Conservation (phyloP, 2,888 invertebrate species). For the Dermolepida albohirtum region DNA sequence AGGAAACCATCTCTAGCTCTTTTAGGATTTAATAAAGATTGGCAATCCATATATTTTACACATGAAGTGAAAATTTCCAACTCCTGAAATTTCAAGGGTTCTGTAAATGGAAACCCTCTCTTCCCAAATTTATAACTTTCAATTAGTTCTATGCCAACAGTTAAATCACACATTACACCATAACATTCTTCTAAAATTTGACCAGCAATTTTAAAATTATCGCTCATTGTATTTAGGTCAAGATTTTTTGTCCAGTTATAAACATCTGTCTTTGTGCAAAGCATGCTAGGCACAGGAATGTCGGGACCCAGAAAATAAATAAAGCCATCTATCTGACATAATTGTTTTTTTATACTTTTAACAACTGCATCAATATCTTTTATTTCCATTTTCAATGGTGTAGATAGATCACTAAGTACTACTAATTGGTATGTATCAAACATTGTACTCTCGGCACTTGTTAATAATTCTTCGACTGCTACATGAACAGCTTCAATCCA, state of each 20-base stretch:
- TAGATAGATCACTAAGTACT: constrained; percentile 34
- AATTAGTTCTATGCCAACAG: constrained; percentile 32
- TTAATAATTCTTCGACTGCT: constrained; percentile 23
- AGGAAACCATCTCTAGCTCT: constrained; percentile 16
- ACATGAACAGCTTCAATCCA: constrained; percentile 31
- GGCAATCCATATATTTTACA: constrained; percentile 21
- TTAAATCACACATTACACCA: constrained; percentile 33
- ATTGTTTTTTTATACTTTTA: constrained; percentile 21
- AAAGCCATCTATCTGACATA: constrained; percentile 20
- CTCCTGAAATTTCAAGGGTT: constrained; percentile 25
- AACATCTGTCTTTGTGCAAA: constrained; percentile 20
- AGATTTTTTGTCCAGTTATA: constrained; percentile 28
- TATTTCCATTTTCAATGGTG: constrained; percentile 9
- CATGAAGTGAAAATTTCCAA: constrained; percentile 21
- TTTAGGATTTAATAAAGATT: constrained; percentile 1
- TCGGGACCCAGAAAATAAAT: constrained; percentile 36
- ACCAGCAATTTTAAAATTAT: constrained; percentile 21
- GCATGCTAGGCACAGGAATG: constrained; percentile 9
- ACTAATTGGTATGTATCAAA: constrained; percentile 25
- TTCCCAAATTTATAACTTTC: constrained; percentile 12
- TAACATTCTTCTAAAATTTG: constrained; percentile 25
- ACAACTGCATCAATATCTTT: constrained; percentile 10
- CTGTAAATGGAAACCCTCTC: constrained; percentile 27
- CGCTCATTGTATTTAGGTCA: constrained; percentile 1
- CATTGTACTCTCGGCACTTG: not conserved